These are phyloP conservation scores for Ariopsis seemanni DNA, from an alignment of 2,113 vertebrate species.

Conservation along the genomic window DNA sequence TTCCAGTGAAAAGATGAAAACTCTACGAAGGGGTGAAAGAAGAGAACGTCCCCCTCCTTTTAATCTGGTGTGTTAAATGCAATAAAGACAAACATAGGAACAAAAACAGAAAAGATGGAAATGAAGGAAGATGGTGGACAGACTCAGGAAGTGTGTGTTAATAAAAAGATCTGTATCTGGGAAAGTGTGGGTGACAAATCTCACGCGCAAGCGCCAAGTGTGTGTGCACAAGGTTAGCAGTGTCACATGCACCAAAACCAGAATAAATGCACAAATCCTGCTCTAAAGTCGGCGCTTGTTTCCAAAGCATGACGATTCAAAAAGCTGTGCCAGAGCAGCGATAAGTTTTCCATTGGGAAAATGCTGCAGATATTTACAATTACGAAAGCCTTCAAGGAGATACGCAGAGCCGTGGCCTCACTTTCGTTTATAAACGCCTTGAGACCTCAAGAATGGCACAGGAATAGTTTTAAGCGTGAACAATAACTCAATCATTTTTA, in stretches of 20 bases:
- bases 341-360: background rate
- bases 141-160: background rate
- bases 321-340: background rate
- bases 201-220: background rate
- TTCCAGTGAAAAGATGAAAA: conserved; percentile 58
- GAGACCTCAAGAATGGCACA: too few species aligned
- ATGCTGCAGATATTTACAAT: background rate
- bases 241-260: background rate
- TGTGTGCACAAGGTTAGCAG: background rate
- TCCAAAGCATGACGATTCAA: background rate
- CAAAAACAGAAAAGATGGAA: background rate
- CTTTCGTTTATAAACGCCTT: too few species aligned
- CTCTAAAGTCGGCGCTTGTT: background rate
- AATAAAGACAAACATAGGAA: background rate
- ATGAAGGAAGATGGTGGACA: background rate
- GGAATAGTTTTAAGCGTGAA: too few species aligned
- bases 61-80: background rate
- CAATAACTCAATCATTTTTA: too few species aligned
- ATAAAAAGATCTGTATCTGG: background rate
- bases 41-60: background rate
- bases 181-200: background rate
- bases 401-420: too few species aligned
- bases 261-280: background rate
- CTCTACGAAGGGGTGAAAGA: background rate
- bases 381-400: too few species aligned